Conservation (phyloP, 2,888 invertebrate species). For the Lepetodrilus schrolli region DNA sequence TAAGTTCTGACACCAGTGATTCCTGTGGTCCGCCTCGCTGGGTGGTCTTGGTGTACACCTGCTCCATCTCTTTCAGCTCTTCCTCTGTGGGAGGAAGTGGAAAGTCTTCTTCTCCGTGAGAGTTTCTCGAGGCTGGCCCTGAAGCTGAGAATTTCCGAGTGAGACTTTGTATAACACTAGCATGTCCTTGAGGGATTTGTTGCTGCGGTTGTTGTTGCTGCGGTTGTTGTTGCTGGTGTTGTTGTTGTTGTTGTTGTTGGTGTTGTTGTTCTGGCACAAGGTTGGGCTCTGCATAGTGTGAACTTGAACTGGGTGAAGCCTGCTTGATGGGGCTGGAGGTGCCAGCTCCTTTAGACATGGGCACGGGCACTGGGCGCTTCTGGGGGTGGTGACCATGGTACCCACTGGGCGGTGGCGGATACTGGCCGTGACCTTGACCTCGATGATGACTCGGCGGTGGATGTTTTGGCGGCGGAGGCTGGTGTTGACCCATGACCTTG, state of each 20-base stretch:
- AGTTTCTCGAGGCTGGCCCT: background rate
- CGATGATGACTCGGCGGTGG: conserved; percentile 26
- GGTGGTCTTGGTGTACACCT: conserved; percentile 56
- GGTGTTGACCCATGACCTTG: background rate
- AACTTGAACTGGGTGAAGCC: background rate
- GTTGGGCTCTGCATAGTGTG: conserved; percentile 7
- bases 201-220: too few species aligned
- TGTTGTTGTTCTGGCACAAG: background rate
- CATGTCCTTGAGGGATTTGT: conserved; percentile 20
- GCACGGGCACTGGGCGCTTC: background rate
- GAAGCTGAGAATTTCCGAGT: conserved; percentile 15
- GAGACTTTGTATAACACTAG: conserved; percentile 33
- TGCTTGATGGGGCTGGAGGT: too few species aligned
- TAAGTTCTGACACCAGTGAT: conserved; percentile 40
- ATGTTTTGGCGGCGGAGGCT: conserved; percentile 24
- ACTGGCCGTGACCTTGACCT: background rate
- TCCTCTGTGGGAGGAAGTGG: conserved; percentile 68
- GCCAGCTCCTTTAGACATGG: background rate
- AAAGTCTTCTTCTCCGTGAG: conserved; percentile 50
- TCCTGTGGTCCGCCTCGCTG: conserved; percentile 30
- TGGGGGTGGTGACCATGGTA: background rate
- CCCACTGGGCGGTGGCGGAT: background rate
- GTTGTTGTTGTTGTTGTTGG: too few species aligned
- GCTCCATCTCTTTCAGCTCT: conserved; percentile 63
- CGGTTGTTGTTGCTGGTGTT: too few species aligned